Percentiles rank a stretch among this genome's conserved stretches.
These are phyloP conservation scores for Oncorhynchus keta DNA, from an alignment of 2,113 vertebrate genomes.

Conservation along the genomic window DNA sequence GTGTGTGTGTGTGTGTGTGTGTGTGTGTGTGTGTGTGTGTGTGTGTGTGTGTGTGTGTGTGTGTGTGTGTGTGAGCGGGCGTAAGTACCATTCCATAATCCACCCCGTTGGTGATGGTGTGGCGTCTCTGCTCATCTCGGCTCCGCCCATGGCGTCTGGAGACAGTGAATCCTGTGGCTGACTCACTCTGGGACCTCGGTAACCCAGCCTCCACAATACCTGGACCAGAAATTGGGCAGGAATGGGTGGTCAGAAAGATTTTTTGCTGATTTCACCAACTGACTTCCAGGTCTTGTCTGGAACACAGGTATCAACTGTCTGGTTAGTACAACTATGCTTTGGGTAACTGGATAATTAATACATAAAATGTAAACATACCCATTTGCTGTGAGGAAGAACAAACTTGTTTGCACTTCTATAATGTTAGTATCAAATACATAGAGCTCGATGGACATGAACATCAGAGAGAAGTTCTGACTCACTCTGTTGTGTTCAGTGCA, in stretches of 20 bases:
- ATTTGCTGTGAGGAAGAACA: too few species aligned
- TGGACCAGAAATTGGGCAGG: constrained; percentile 35
- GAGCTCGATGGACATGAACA: not conserved
- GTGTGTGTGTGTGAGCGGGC: constrained; percentile 2
- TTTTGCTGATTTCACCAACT: not conserved
- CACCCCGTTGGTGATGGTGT: constrained; percentile 89
- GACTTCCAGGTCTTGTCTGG: not conserved
- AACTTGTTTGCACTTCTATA: not conserved
- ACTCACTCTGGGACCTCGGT: constrained; percentile 76
- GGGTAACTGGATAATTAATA: too few species aligned
- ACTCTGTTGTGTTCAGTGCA: not conserved
- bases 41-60: constrained; percentile 2
- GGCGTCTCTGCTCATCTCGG: constrained; percentile 83
- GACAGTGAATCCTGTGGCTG: constrained; percentile 57
- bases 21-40: constrained; percentile 4
- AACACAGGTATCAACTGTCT: not conserved
- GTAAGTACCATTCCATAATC: constrained; percentile 85
- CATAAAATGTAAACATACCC: too few species aligned
- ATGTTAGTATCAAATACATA: not conserved
- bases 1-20: constrained; percentile 5
- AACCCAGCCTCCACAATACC: constrained; percentile 64
- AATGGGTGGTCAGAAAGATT: not conserved
- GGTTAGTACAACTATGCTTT: not conserved
- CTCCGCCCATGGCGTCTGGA: constrained; percentile 70
- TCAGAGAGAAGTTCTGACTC: not conserved